A percentile compares a stretch with the other conserved stretches of the same genome.
Evolutionary conservation across 2,113 vertebrate species (phyloP).

Genomic region (Xiphias gladius): DNA sequence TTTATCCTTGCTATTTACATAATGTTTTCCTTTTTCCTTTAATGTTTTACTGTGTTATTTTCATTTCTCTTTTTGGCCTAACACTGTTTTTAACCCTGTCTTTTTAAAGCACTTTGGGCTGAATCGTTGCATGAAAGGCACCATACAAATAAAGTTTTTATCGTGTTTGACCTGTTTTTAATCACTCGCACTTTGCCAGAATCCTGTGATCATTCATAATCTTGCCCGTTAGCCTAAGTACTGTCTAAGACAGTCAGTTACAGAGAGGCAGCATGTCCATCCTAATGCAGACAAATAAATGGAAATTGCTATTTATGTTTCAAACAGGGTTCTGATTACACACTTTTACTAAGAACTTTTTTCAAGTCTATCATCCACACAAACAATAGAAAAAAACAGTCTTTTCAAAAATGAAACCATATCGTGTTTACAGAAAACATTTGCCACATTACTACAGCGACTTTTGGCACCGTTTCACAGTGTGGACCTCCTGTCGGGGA

Average conservation of each 20-base stretch:
- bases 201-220: neutral
- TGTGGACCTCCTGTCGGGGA: conserved; percentile 21
- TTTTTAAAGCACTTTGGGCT: neutral
- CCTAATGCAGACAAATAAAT: neutral
- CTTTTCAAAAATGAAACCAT: neutral
- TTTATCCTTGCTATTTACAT: too few species aligned
- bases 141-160: neutral
- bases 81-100: neutral
- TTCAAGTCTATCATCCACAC: neutral
- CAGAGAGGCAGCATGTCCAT: neutral
- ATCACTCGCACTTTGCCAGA: neutral
- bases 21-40: too few species aligned
- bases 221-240: too few species aligned
- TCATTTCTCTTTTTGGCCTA: neutral
- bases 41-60: neutral
- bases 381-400: too few species aligned
- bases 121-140: neutral
- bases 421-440: conserved; percentile 32
- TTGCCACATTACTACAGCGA: neutral
- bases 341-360: neutral
- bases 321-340: neutral
- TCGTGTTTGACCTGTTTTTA: neutral
- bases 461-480: conserved; percentile 5
- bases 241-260: too few species aligned
- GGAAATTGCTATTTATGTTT: neutral